Percentiles rank a stretch among this genome's conserved stretches.
Evolutionary conservation across 2,888 invertebrate genomes (phyloP).

Genomic region (Sphinx pinastri): DNA sequence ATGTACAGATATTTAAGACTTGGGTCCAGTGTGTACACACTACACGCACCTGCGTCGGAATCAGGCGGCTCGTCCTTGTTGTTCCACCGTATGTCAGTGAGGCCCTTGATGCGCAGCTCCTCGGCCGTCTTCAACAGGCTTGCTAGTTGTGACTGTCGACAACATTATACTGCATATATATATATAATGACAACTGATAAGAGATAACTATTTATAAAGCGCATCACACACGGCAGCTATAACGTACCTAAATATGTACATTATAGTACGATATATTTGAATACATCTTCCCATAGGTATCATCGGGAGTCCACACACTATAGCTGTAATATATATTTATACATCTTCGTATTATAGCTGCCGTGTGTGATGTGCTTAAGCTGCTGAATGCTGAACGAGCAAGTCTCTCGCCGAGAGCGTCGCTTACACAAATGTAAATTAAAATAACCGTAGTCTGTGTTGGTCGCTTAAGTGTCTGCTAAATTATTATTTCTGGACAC

Average conservation of each 20-base stretch:
- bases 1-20: neutral
- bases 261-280: no score
- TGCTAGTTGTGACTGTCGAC: slow-evolving; percentile 91
- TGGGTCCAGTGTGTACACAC: neutral
- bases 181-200: neutral
- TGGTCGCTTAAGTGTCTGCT: no score
- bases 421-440: no score
- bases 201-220: no score
- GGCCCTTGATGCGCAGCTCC: slow-evolving; percentile 94
- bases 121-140: slow-evolving; percentile 96
- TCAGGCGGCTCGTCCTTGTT: slow-evolving; percentile 82
- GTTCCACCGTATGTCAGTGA: slow-evolving; percentile 95
- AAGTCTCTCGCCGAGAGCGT: neutral
- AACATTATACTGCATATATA: neutral
- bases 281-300: no score
- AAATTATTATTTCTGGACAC: no score
- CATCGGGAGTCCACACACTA: no score
- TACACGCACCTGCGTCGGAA: slow-evolving; percentile 60
- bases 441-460: no score
- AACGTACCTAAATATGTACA: no score
- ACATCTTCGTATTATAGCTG: no score
- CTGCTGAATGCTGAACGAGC: neutral
- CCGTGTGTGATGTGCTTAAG: neutral
- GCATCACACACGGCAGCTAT: neutral
- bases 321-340: no score